phyloP scores from a whole-genome alignment of 2,797 vertebrate genomes.

The Sarcoramphus papa region DNA sequence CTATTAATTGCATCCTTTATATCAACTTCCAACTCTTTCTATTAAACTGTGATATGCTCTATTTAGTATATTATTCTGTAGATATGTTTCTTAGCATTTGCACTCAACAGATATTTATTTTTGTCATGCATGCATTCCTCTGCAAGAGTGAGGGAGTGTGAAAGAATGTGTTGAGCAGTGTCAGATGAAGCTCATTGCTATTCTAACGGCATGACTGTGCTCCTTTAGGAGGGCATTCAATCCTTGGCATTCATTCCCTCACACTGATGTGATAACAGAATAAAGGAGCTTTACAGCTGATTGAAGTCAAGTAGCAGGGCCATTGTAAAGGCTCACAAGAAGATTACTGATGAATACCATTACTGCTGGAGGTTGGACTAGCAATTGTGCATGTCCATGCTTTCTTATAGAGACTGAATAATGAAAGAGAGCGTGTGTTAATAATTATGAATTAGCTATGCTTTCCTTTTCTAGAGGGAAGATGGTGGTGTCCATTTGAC shows the following conservation, averaged over 20 bases:
- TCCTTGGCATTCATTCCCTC: conserved; percentile 61
- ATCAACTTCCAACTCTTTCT: background rate
- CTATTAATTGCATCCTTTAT: background rate
- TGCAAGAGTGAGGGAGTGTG: background rate
- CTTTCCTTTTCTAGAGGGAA: background rate
- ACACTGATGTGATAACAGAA: conserved; percentile 67
- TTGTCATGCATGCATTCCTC: conserved; percentile 1
- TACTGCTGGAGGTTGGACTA: conserved; percentile 44
- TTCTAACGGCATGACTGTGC: conserved; percentile 2
- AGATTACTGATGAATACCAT: conserved; percentile 60
- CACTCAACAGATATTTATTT: conserved; percentile 7
- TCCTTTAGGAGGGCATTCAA: conserved; percentile 58
- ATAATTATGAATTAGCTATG: conserved; percentile 12
- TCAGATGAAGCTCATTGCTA: conserved; percentile 55
- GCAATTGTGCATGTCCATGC: conserved; percentile 18
- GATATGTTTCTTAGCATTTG: background rate
- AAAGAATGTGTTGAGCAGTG: background rate
- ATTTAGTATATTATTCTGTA: background rate
- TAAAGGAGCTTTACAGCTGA: conserved; percentile 69
- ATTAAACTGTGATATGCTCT: background rate
- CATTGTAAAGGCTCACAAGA: conserved; percentile 43
- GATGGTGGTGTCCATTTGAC: background rate
- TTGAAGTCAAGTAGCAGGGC: conserved; percentile 69
- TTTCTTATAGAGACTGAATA: conserved; percentile 18
- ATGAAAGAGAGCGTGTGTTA: background rate